Evolutionary conservation across 2,113 vertebrate genomes (phyloP).

Genomic region (Casuarius casuarius): DNA sequence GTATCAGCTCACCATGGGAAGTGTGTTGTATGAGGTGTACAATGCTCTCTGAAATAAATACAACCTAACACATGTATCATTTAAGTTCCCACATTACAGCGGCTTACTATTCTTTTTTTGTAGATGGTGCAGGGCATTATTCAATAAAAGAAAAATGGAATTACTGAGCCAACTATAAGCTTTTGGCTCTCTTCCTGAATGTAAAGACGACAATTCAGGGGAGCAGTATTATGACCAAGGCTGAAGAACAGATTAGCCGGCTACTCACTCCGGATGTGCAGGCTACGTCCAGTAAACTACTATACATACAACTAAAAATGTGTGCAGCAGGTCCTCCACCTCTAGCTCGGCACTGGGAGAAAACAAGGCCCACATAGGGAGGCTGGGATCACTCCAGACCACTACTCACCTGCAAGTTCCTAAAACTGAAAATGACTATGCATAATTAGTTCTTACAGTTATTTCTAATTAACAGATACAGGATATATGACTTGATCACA

Average conservation of each 20-base stretch:
- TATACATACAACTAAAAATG: not conserved
- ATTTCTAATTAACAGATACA: too few relatives aligned
- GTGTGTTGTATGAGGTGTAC: not conserved
- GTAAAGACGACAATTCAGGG: not conserved
- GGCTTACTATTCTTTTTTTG: not conserved
- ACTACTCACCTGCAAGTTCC: not conserved
- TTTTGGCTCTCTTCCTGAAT: not conserved
- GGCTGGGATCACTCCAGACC: not conserved
- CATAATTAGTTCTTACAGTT: not conserved
- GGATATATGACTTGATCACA: too few relatives aligned
- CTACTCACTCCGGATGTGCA: not conserved
- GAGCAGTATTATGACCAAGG: not conserved
- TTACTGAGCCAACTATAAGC: not conserved
- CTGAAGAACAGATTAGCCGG: not conserved
- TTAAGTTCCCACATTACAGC: not conserved
- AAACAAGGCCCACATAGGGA: too few relatives aligned
- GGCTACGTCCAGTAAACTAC: not conserved
- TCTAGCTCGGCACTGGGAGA: not conserved
- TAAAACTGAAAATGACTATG: not conserved
- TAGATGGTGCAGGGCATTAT: not conserved
- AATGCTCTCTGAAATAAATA: not conserved
- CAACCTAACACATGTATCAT: not conserved
- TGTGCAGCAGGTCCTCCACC: not conserved
- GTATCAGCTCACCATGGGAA: not conserved
- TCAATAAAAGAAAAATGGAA: not conserved